These are phyloP conservation scores for Drosophila chauvacae DNA, from an alignment of 1,140 invertebrate species.

Conservation along the genomic window DNA sequence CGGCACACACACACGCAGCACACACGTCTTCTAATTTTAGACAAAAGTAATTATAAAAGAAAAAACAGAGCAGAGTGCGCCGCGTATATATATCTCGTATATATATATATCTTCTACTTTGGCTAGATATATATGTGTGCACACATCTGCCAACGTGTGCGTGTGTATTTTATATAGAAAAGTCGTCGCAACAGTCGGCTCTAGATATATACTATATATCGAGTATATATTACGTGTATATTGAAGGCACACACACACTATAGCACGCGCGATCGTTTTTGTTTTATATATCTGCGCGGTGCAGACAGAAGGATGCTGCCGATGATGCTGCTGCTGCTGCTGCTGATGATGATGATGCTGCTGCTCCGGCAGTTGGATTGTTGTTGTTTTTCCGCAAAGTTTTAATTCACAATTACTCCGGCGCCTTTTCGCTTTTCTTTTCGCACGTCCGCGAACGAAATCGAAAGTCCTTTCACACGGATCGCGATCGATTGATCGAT, in stretches of 20 bases:
- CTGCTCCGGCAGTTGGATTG: slow-evolving; percentile 19
- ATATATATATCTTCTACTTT: slow-evolving; percentile 63
- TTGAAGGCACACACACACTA: slow-evolving; percentile 49
- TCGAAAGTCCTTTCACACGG: slow-evolving; percentile 64
- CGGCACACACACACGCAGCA: slow-evolving; percentile 57
- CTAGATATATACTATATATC: slow-evolving; percentile 30
- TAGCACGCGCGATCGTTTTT: slow-evolving; percentile 61
- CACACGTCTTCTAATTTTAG: slow-evolving; percentile 85
- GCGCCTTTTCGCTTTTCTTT: slow-evolving; percentile 39
- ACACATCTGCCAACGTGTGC: slow-evolving; percentile 29
- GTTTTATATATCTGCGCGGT: slow-evolving; percentile 46
- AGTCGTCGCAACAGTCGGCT: slow-evolving; percentile 65
- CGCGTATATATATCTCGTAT: slow-evolving; percentile 79
- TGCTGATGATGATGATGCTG: slow-evolving; percentile 10
- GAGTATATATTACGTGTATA: slow-evolving; percentile 30
- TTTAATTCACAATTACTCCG: slow-evolving; percentile 35
- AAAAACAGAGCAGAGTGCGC: slow-evolving; percentile 82
- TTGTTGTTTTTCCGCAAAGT: slow-evolving; percentile 48
- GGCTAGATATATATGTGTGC: slow-evolving; percentile 52
- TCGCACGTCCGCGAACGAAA: slow-evolving; percentile 46
- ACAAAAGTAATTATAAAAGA: slow-evolving; percentile 84
- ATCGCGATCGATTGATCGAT: slow-evolving; percentile 29
- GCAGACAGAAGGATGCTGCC: slow-evolving; percentile 55
- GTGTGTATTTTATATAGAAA: slow-evolving; percentile 61
- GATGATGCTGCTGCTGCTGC: not conserved